Evolutionary conservation across 2,113 vertebrate species (phyloP).

Genomic region (Falco punctatus): DNA sequence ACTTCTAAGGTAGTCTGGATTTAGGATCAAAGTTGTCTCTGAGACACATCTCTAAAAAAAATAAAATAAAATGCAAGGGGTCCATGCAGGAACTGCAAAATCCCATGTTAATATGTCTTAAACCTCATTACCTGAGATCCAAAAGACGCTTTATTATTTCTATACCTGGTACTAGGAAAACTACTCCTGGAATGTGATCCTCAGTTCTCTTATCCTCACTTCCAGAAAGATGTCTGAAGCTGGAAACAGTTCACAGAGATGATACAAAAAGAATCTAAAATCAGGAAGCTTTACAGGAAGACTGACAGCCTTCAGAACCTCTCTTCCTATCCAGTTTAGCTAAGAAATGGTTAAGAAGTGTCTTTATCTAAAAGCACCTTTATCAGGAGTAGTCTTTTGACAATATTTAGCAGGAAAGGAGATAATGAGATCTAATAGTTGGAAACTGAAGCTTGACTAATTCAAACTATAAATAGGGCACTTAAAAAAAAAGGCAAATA

Average conservation of each 20-base stretch:
- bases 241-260: background rate
- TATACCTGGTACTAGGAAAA: background rate
- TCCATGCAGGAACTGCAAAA: background rate
- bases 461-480: conserved; percentile 68
- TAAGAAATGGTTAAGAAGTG: conserved; percentile 54
- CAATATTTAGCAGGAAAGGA: conserved; percentile 66
- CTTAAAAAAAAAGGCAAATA: conserved; percentile 48
- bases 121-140: background rate
- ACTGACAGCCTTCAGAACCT: background rate
- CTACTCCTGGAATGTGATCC: background rate
- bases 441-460: conserved; percentile 61
- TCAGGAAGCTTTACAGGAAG: background rate
- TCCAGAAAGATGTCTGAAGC: background rate
- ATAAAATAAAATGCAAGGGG: background rate
- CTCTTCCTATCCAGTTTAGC: background rate
- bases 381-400: conserved; percentile 49
- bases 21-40: background rate
- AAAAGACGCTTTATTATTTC: background rate
- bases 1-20: background rate
- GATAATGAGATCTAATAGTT: conserved; percentile 67
- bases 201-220: background rate
- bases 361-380: conserved; percentile 50
- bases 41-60: background rate
- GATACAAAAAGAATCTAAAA: background rate
- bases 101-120: background rate